Evolutionary conservation across 2,888 invertebrate genomes (phyloP), one percentile per base, ranked within the genome.

Genomic region (Tortricodes alternella): DNA sequence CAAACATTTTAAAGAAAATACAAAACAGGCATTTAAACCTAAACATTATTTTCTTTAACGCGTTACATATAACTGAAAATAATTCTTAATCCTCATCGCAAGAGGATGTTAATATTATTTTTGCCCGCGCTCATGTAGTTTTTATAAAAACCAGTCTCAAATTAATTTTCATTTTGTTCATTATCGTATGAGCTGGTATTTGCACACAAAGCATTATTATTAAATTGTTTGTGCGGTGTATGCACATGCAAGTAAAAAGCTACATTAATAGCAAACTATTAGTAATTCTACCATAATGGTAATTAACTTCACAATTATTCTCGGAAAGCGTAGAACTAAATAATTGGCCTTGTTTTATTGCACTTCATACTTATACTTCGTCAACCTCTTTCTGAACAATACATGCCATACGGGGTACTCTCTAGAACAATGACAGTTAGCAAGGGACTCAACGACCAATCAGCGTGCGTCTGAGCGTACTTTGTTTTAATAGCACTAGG

Each of bases 401-500:
- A n/a, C n/a, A n/a, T n/a, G n/a, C n/a, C n/a, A n/a, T n/a, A n/a
- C n/a, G n/a, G n/a, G n/a, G n/a, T n/a, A n/a, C n/a, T n/a, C n/a
- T n/a, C n/a, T n/a, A n/a, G n/a, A n/a, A n/a, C n/a, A n/a, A n/a
- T n/a, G n/a, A n/a, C n/a, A n/a, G 68, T 71, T 71, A 71, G 71
- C 66, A 65, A 66, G 77, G 78, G 79, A 71, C 68, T 72, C 70
- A 62, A 67, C 78, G 67, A 75, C 86, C 86, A 86, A 86, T 86
- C 80, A 80, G 75, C 62, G 77, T 65, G 74, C n/a, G 73, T 73
- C 62, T 63, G 74, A 78, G 76, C 71, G 74, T 78, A 76, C 84
- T 85, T 85, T 85, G 83, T 85, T 83, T 82, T 83, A 88, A 84
- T 75, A 80, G 85, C 82, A 86, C 86, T 87, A 86, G 80, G 78